Base-by-base conservation (phyloP, 2,888 invertebrate species). In the Nomada ruficornis region DNA sequence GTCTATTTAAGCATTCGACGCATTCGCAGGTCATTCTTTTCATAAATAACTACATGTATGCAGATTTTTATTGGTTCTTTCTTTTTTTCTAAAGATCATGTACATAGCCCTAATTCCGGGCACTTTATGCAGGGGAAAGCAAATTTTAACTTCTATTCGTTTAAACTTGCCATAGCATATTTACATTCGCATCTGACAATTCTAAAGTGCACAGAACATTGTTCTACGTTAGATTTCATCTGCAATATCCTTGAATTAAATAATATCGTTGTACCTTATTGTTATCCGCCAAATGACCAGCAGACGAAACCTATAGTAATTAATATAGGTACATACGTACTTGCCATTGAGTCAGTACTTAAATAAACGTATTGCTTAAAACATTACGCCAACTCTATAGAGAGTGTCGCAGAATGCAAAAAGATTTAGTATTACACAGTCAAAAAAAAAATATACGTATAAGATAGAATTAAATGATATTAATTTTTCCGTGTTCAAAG, bases 271-370 rank as follows among this genome's bases (percentile, higher is more conserved):
- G 55, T 80, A 80, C 80, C 80, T 80, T 80, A 60, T 72, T 67
- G 63, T 71, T 57, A 62, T 80, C 80, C 80, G 80, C 76, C 67
- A 77, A 77, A 55, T 72, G 80, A 50, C 80, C 80, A 77, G 80
- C 80, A 75, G 77, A 77, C 63, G 77, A 80, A 68, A 80, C 80
- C 80, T 80, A 80, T 23, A 67, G 68, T 77, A 77, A 80, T 80
- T 80, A 80, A 36, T 36, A 36, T 36, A 36, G 36, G 71, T 72
- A 44, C 20, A 71, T 72, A 67, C 63, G 36, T 77, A 64, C 71
- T 77, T 57, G 26, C 18, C 67, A 50, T 26, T 68, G 36, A 67
- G 23, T 18, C 4, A 57, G 11, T 26, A n/a, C 36, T 23, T 5
- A 55, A n/a, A 42, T 18, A 23, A 55, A 42, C 20, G 54, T n/a